Evolutionary conservation across 2,113 vertebrate genomes (phyloP).

Genomic region (Sigmodon hispidus): DNA sequence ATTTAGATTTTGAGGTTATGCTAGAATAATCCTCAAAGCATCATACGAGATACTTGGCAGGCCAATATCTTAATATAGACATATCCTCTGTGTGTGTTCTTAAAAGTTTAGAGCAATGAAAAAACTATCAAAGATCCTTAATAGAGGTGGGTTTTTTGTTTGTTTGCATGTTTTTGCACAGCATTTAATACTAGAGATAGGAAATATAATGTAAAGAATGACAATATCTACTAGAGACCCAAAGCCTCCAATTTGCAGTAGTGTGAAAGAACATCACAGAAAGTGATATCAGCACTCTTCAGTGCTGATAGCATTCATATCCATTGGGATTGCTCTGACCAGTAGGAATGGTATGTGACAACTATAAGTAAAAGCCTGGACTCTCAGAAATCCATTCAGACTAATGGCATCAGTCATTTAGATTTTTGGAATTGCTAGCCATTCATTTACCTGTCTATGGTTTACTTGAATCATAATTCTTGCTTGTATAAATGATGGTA

Average conservation of each 20-base stretch:
- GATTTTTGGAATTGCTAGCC: neutral
- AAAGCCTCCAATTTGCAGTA: neutral
- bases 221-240: neutral
- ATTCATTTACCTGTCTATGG: neutral
- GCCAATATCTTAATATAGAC: neutral
- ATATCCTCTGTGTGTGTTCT: slow-evolving; percentile 2
- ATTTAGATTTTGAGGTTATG: neutral
- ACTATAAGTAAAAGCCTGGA: neutral
- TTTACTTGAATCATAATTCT: slow-evolving; percentile 33
- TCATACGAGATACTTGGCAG: neutral
- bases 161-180: neutral
- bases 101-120: slow-evolving; percentile 45
- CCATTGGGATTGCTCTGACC: neutral
- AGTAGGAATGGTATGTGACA: neutral
- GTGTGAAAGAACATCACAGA: neutral
- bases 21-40: neutral
- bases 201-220: neutral
- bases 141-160: neutral
- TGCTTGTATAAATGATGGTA: neutral
- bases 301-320: neutral
- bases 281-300: neutral
- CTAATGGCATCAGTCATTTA: neutral
- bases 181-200: neutral
- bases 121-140: neutral
- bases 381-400: neutral